These are phyloP conservation scores for Acleris holmiana DNA, from an alignment of 2,888 invertebrate genomes.

Conservation along the genomic window DNA sequence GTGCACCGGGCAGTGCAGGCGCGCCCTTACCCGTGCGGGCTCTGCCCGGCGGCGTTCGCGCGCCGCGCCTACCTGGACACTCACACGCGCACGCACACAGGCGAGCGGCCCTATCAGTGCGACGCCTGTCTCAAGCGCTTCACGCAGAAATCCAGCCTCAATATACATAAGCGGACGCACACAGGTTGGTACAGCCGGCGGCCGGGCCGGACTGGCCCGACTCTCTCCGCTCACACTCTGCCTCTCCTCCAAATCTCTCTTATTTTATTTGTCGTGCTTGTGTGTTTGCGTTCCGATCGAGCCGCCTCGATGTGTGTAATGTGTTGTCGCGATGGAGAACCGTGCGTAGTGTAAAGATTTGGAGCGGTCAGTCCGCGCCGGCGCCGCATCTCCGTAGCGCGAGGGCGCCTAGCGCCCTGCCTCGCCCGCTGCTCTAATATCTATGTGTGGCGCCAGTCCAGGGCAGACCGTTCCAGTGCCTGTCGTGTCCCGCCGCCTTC, in stretches of 20 bases:
- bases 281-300: slow-evolving; percentile 33
- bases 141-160: slow-evolving; percentile 92
- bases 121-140: slow-evolving; percentile 91
- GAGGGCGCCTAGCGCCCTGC: slow-evolving; percentile 77
- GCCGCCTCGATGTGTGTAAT: slow-evolving; percentile 37
- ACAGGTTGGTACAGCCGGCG: slow-evolving; percentile 83
- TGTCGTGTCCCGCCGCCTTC: slow-evolving; percentile 85
- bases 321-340: slow-evolving; percentile 30
- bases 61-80: slow-evolving; percentile 81
- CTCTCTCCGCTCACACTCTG: slow-evolving; percentile 58
- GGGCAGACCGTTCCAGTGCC: slow-evolving; percentile 85
- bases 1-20: slow-evolving; percentile 83
- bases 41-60: slow-evolving; percentile 78
- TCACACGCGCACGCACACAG: slow-evolving; percentile 83
- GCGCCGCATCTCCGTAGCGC: slow-evolving; percentile 77
- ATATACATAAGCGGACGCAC: slow-evolving; percentile 92
- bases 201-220: slow-evolving; percentile 73
- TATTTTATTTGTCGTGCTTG: slow-evolving; percentile 42
- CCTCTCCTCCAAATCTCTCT: slow-evolving; percentile 61
- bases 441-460: slow-evolving; percentile 84
- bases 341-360: slow-evolving; percentile 52
- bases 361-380: slow-evolving; percentile 80
- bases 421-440: slow-evolving; percentile 81
- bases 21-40: slow-evolving; percentile 78
- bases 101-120: slow-evolving; percentile 88